Base-by-base conservation (phyloP, 2,113 vertebrate species). In the Neogobius melanostomus region DNA sequence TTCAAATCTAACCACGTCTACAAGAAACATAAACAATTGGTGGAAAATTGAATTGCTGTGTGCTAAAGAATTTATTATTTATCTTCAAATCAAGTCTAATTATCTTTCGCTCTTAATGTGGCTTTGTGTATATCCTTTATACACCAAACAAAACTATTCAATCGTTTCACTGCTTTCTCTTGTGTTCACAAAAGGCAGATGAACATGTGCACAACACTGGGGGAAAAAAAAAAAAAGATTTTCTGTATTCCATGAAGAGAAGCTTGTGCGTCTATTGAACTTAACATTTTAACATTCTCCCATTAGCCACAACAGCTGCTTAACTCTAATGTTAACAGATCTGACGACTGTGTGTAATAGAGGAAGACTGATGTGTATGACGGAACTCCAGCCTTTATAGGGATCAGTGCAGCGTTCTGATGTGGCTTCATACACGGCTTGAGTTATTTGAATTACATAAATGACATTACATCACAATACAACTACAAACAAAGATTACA, bases 221-320 rank as follows among this genome's bases (percentile, higher is more conserved):
- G 75, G 64, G n/a, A n/a, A 66, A 59, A 76, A 74, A 67, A 72
- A 61, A 16, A 69, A 74, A 75, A 69, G 77, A 87, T 79, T 73
- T 42, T 46, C 42, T 66, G 56, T 57, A 59, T 75, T 83, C 50
- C 49, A 69, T 71, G 81, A 68, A 74, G 74, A 42, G 60, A 17
- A 65, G 44, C 11, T 53, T 62, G 62, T 75, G 66, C 69, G 68
- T 71, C 51, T 66, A 56, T 10, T 15, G 15, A 54, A 59, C 68
- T 67, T 36, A 69, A 50, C 44, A n/a, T n/a, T n/a, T n/a, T n/a
- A 42, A 61, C 59, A 45, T 42, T 14, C 59, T 61, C 59, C 42
- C n/a, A 61, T 61, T 61, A 61, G 59, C 42, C 49, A 64, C 61
- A 51, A 21, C 11, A 1, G 46, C 12, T 8, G 49, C 67, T 60